phyloP scores from a whole-genome alignment of 2,797 vertebrate species.

The Sebastes diploproa region DNA sequence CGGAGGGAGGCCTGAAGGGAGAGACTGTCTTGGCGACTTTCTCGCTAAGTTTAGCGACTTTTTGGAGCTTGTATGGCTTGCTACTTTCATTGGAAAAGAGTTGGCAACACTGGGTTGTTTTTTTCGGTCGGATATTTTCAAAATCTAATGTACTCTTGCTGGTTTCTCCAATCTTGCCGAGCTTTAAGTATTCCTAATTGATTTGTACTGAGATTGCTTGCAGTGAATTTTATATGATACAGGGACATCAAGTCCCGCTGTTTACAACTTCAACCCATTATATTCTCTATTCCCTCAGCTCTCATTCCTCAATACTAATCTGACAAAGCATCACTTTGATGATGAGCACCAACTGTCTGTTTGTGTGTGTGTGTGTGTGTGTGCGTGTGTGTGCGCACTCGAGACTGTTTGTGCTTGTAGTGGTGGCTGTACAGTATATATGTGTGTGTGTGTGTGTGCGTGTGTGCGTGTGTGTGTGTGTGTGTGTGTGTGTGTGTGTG shows the following conservation, averaged over 20 bases:
- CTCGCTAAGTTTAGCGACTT: too few species aligned
- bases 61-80: too few species aligned
- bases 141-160: too few species aligned
- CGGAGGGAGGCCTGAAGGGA: too few species aligned
- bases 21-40: too few species aligned
- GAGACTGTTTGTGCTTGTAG: slow-evolving; percentile 1
- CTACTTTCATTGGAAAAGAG: too few species aligned
- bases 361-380: neutral
- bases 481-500: neutral
- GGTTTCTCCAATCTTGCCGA: too few species aligned
- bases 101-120: too few species aligned
- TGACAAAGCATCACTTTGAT: slow-evolving; percentile 62
- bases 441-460: neutral
- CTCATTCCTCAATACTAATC: slow-evolving; percentile 57
- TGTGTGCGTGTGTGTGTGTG: neutral
- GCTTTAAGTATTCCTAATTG: slow-evolving; percentile 17
- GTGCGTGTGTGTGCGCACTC: neutral
- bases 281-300: slow-evolving; percentile 40
- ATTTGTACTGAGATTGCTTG: slow-evolving; percentile 27
- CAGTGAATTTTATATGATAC: slow-evolving; percentile 42
- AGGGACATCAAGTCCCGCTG: slow-evolving; percentile 42
- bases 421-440: neutral
- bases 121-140: too few species aligned
- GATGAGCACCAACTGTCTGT: slow-evolving; percentile 23
- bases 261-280: slow-evolving; percentile 56